Evolutionary conservation across 2,113 vertebrate species (phyloP).

Genomic region (Gallinago media): DNA sequence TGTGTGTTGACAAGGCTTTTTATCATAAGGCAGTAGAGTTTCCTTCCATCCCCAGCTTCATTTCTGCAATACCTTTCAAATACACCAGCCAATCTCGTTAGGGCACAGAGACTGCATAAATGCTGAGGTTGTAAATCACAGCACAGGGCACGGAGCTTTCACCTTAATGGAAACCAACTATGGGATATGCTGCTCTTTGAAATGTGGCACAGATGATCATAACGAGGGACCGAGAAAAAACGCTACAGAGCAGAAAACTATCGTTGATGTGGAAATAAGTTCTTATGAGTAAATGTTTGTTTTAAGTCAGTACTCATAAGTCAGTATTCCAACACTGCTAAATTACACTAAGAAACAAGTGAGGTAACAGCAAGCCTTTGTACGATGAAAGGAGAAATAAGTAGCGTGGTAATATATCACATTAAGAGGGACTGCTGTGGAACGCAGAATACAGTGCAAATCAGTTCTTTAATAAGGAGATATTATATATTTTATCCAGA

Average conservation of each 20-base stretch:
- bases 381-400: conserved; percentile 47
- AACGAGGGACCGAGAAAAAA: conserved; percentile 18
- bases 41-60: conserved; percentile 50
- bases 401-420: conserved; percentile 2
- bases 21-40: conserved; percentile 61
- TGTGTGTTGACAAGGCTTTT: conserved; percentile 66
- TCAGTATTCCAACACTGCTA: conserved; percentile 34
- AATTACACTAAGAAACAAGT: conserved; percentile 53
- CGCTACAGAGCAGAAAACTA: conserved; percentile 43
- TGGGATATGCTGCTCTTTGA: conserved; percentile 31
- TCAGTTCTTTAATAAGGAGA: conserved; percentile 11
- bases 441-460: not conserved
- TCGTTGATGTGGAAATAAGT: conserved; percentile 69
- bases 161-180: conserved; percentile 43
- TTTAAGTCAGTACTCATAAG: conserved; percentile 64
- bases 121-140: conserved; percentile 67
- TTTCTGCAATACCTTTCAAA: conserved; percentile 53
- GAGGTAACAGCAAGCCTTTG: conserved; percentile 48
- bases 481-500: conserved; percentile 42
- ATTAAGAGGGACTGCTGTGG: not conserved
- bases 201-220: conserved; percentile 64
- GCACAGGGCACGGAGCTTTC: conserved; percentile 21
- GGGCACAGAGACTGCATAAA: conserved; percentile 41
- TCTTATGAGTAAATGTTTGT: conserved; percentile 71
- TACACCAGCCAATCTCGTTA: conserved; percentile 43